These are phyloP conservation scores for Fragum whitleyi DNA, from an alignment of 2,888 invertebrate genomes.

Conservation along the genomic window DNA sequence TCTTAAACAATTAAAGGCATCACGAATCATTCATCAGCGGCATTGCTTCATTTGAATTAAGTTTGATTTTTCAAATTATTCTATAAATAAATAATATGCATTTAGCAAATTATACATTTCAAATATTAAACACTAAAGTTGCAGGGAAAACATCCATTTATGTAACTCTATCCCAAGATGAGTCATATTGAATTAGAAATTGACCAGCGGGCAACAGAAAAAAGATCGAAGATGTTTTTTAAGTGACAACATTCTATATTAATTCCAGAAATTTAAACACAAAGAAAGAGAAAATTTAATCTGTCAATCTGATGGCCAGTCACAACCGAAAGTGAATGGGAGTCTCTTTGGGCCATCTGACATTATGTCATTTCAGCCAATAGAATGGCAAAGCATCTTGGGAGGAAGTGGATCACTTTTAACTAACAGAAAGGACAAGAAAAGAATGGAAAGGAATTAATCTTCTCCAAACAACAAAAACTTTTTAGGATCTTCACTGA, in stretches of 20 bases:
- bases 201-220: background rate
- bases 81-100: no score
- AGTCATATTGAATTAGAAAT: background rate
- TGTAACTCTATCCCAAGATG: background rate
- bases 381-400: slow-evolving; percentile 14
- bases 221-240: background rate
- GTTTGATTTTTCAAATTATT: no score
- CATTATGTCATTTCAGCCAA: slow-evolving; percentile 42
- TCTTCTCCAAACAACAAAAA: slow-evolving; percentile 16
- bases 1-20: no score
- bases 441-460: slow-evolving; percentile 28
- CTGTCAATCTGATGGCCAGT: slow-evolving; percentile 49
- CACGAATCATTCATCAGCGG: no score
- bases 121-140: no score
- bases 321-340: slow-evolving; percentile 42
- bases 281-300: slow-evolving; percentile 49
- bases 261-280: slow-evolving; percentile 53
- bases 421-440: slow-evolving; percentile 20
- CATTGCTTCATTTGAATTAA: no score
- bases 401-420: slow-evolving; percentile 28
- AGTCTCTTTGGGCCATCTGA: slow-evolving; percentile 37
- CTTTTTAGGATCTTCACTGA: slow-evolving; percentile 5
- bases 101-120: no score
- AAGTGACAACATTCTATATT: slow-evolving; percentile 22
- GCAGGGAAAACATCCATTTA: background rate